Evolutionary conservation across 2,888 invertebrate species (phyloP), one percentile per base, ranked within the genome.

Genomic region (Eilema sororculum): DNA sequence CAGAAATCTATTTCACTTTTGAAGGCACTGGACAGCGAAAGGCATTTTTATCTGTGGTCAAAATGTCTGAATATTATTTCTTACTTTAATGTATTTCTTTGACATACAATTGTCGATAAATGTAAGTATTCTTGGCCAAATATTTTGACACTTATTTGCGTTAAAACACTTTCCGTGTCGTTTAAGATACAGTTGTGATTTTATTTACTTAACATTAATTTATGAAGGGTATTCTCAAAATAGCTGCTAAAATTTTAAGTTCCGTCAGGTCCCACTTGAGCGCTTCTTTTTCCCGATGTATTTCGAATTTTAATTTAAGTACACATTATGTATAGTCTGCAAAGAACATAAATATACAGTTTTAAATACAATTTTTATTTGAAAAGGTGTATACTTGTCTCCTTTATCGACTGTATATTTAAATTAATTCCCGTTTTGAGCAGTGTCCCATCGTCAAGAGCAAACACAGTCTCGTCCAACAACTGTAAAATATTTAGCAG

Each of bases 71-170:
- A 8, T 22, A 62, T 1, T 61, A 22, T 33, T 33, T 33, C 22
- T 13, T 60, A n/a, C 8, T n/a, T 62, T 37, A 37, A 24, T 37
- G 16, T 16, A 4, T 37, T 30, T 56, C 13, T 33, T 25, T 65
- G 37, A 22, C 16, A 65, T 16, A n/a, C 37, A 37, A 24, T 37
- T 63, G 46, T 46, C 20, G 12, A 60, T 24, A 58, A 46, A 59
- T 60, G 25, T n/a, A n/a, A n/a, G n/a, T 41, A 30, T 59, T 30
- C 46, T 68, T 73, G 67, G 66, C 67, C 62, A 60, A 33, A 65
- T 5, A 69, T 28, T 69, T 69, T 69, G 67, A 69, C 67, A 68
- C 71, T 71, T 68, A 61, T 56, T 67, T 71, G 46, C 67, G 58
- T 33, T 57, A 56, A n/a, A 52, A 67, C 59, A 67, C 52, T 57